Evolutionary conservation across 2,888 invertebrate genomes (phyloP).

Genomic region (Ctena decussata): DNA sequence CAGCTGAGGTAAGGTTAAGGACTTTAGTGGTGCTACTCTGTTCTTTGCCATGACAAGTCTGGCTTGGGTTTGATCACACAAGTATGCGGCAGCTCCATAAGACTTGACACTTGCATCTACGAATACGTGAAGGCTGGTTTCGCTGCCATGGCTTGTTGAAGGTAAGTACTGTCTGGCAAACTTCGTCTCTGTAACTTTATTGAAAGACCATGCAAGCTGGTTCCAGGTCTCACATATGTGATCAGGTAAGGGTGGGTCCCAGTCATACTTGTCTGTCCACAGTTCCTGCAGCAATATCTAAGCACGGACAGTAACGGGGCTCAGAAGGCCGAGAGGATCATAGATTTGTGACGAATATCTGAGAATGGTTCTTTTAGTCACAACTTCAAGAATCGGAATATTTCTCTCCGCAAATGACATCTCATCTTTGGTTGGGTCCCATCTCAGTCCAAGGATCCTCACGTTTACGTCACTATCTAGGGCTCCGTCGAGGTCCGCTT

Average conservation of each 20-base stretch:
- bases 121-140: not conserved
- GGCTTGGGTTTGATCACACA: slow-evolving; percentile 7
- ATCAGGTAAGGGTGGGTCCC: not conserved
- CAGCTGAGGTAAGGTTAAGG: slow-evolving; percentile 38
- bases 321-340: no score
- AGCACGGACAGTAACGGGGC: no score
- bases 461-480: not conserved
- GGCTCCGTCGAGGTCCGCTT: slow-evolving; percentile 18
- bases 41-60: slow-evolving; percentile 41
- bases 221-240: not conserved
- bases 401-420: not conserved
- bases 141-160: not conserved
- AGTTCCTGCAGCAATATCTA: no score
- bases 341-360: no score
- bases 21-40: slow-evolving; percentile 45
- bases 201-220: not conserved
- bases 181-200: not conserved
- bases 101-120: slow-evolving; percentile 13
- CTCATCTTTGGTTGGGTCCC: slow-evolving; percentile 36
- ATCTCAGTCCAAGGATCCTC: slow-evolving; percentile 51
- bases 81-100: slow-evolving; percentile 46
- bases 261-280: no score
- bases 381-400: not conserved
- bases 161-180: not conserved
- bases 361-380: no score